phyloP scores from a whole-genome alignment of 2,797 vertebrate species.

The Hylomyscus alleni region DNA sequence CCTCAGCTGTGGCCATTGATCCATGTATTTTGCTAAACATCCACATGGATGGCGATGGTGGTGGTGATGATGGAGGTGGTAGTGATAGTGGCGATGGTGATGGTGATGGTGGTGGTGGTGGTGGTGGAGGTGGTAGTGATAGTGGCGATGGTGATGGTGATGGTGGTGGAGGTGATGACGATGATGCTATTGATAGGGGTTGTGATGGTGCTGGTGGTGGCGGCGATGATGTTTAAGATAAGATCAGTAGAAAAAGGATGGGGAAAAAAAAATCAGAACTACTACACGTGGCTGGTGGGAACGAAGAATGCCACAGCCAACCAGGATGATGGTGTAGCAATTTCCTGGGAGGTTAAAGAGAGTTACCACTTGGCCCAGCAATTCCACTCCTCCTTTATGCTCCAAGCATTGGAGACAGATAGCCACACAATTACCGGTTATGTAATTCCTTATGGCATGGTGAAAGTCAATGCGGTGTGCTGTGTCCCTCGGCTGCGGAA shows the following conservation, averaged over 20 bases:
- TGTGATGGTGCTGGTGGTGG: not conserved
- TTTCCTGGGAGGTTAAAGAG: slow-evolving; percentile 15
- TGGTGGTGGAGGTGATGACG: not conserved
- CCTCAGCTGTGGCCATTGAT: not conserved
- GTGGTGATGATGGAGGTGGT: fast-evolving
- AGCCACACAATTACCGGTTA: not conserved
- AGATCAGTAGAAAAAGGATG: not conserved
- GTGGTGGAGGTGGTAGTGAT: not conserved
- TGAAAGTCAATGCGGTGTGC: not conserved
- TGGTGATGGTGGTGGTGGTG: not conserved
- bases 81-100: fast-evolving
- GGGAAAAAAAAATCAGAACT: not conserved
- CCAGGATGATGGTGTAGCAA: not conserved
- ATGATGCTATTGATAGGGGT: fast-evolving
- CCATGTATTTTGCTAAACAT: not conserved
- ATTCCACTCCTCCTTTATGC: not conserved
- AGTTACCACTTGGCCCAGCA: not conserved
- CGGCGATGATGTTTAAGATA: not conserved
- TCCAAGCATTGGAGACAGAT: not conserved
- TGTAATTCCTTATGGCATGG: not conserved
- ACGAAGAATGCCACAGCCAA: not conserved
- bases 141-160: not conserved
- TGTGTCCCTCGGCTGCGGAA: fast-evolving
- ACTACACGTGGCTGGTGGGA: not conserved
- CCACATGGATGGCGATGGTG: not conserved